Base-by-base conservation (phyloP, 2,888 invertebrate genomes). In the Buathra laborator region DNA sequence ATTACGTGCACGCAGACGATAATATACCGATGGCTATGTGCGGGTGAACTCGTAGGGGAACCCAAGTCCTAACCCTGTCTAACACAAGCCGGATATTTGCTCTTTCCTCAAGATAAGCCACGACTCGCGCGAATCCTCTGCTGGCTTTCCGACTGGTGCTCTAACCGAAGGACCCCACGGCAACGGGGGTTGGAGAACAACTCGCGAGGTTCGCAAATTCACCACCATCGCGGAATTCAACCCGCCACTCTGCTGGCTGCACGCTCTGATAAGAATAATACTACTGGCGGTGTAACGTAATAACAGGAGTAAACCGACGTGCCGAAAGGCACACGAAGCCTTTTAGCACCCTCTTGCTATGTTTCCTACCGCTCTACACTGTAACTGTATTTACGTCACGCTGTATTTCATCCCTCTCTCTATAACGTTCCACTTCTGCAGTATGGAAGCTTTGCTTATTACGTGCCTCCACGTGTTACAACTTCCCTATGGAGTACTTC, bases 181-280 rank as follows among this genome's bases (percentile, higher is more conserved):
- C 46, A 53, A 75, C 77, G 79, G 70, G 79, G 70, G 71, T 82
- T 82, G 80, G 62, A 46, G 64, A 78, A 75, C 68, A 67, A 24
- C 67, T 43, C 72, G 72, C 59, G 64, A 83, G 76, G 74, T 64
- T 84, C 62, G 79, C 71, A 48, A 46, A 19, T 71, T 43, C 77
- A 77, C 74, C 81, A 46, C 62, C 75, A 78, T 59, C 62, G 53
- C 24, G 56, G 37, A 56, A 79, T 80, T 48, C 81, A 72, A 77
- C 78, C 19, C 37, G 67, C 44, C 71, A 7, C 7, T 32, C n/a
- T 84, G 83, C 75, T 75, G 88, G 86, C 88, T 89, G 89, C 88
- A 85, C 87, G 85, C 78, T 85, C 80, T 87, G 90, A 91, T 91
- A 91, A 91, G 90, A 90, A 90, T 91, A 90, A 91, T 89, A 89